A percentile compares a stretch with the other conserved stretches of the same genome.
Evolutionary conservation across 2,888 invertebrate genomes (phyloP).

Genomic region (Minunthozetes semirufus): DNA sequence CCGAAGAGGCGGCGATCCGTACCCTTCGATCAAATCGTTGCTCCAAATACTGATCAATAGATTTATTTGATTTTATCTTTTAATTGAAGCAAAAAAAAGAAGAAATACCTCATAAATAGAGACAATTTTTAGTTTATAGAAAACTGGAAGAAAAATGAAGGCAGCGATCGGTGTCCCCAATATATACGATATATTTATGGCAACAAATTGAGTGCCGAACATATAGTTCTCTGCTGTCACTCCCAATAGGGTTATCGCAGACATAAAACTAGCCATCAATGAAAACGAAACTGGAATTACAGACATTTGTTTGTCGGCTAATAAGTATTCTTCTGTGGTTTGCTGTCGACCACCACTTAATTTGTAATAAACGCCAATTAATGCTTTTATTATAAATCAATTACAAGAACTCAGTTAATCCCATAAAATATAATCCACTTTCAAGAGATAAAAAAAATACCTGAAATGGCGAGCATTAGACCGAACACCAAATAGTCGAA

Average conservation of each 20-base stretch:
- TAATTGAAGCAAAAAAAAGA: not conserved
- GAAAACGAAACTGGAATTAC: conserved; percentile 40
- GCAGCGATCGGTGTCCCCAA: conserved; percentile 70
- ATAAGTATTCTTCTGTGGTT: conserved; percentile 57
- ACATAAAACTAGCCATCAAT: conserved; percentile 40
- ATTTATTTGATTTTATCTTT: not conserved
- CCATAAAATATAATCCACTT: not conserved
- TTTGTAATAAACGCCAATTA: conserved; percentile 76
- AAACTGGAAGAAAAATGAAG: conserved; percentile 72
- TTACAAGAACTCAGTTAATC: not conserved
- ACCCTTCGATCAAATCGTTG: conserved; percentile 70
- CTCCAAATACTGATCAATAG: conserved; percentile 68
- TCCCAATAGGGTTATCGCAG: conserved; percentile 40
- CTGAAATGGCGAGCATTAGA: conserved; percentile 34
- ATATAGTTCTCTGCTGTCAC: conserved; percentile 40
- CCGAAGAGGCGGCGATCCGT: conserved; percentile 68
- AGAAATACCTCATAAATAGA: conserved; percentile 71
- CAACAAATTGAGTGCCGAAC: conserved; percentile 60
- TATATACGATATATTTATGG: conserved; percentile 67
- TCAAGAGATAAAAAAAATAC: not conserved
- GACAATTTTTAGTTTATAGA: conserved; percentile 69
- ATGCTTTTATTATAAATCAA: conserved; percentile 6
- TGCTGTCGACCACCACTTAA: conserved; percentile 76
- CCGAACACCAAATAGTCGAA: conserved; percentile 35
- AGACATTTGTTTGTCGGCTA: conserved; percentile 39